phyloP scores from a whole-genome alignment of 2,113 vertebrate genomes.

The Myiozetetes cayanensis region DNA sequence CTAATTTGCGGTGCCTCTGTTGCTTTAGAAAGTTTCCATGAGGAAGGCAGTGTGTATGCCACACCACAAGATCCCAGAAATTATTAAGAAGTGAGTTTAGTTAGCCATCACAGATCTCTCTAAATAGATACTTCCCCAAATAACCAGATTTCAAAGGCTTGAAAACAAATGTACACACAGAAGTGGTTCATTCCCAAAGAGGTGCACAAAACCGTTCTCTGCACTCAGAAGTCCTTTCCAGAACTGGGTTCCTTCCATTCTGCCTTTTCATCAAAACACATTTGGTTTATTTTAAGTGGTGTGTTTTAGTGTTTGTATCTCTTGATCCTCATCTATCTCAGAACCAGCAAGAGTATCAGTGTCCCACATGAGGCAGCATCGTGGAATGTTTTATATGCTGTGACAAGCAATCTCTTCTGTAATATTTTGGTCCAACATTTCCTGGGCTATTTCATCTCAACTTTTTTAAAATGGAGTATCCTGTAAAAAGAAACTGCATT shows the following conservation, averaged over 20 bases:
- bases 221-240: neutral
- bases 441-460: neutral
- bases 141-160: neutral
- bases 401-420: neutral
- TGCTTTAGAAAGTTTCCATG: neutral
- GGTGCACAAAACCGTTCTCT: neutral
- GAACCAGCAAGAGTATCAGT: neutral
- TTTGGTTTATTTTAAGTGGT: neutral
- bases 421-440: neutral
- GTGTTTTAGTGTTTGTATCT: neutral
- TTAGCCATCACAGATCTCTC: neutral
- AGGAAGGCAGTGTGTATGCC: neutral
- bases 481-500: constrained; percentile 1
- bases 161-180: neutral
- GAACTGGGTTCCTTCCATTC: neutral
- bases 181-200: neutral
- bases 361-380: neutral
- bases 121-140: neutral
- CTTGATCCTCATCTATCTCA: neutral
- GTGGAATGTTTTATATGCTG: neutral
- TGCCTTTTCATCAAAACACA: neutral
- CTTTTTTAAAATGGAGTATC: neutral
- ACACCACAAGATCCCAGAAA: neutral
- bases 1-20: neutral
- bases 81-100: neutral